Evolutionary conservation across 2,888 invertebrate species (phyloP).

Genomic region (Globia sparganii): DNA sequence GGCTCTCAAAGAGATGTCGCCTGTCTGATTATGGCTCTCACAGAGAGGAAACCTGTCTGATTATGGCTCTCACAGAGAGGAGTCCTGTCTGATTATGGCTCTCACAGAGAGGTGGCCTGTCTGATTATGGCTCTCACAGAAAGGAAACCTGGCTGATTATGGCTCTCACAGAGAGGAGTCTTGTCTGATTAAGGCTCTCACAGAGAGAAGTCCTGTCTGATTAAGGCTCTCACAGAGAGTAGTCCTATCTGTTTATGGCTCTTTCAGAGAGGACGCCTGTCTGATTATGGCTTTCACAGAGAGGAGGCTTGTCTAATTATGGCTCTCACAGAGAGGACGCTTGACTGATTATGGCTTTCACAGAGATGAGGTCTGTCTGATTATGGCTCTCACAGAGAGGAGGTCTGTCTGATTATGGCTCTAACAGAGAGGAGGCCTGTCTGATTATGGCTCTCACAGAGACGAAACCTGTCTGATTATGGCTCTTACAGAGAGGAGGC

Average conservation of each 20-base stretch:
- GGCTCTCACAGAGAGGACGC: too few relatives aligned
- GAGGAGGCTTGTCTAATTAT: neutral
- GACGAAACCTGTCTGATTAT: too few relatives aligned
- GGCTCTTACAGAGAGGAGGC: neutral
- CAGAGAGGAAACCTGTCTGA: neutral
- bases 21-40: neutral
- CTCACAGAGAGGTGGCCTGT: neutral
- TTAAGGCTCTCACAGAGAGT: neutral
- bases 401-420: neutral
- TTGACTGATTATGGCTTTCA: neutral
- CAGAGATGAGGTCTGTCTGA: neutral
- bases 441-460: too few relatives aligned
- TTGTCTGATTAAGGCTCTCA: too few relatives aligned
- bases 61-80: neutral
- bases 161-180: neutral
- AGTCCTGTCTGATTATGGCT: neutral
- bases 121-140: too few relatives aligned
- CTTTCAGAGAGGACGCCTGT: neutral
- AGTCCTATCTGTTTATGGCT: neutral
- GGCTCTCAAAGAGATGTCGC: neutral
- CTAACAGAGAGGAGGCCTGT: neutral
- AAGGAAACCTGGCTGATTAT: too few relatives aligned
- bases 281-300: neutral
- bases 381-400: neutral
- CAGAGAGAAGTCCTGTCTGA: too few relatives aligned